Evolutionary conservation across 2,113 vertebrate genomes (phyloP), one percentile per base, ranked within the genome.

Genomic region (Gobio gobio): DNA sequence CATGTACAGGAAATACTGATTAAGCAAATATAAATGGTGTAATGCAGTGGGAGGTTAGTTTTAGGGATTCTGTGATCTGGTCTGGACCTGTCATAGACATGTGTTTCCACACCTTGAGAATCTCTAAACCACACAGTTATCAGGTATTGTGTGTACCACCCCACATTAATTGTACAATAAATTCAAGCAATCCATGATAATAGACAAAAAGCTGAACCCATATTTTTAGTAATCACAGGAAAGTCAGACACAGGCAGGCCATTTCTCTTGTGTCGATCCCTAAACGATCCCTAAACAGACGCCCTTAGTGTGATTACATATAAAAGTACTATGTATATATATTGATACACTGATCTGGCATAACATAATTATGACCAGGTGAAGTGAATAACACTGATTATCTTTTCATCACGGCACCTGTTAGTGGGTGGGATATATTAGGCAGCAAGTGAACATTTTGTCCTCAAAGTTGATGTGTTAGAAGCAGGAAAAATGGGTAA

Each of bases 21-120:
- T 16, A n/a, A 74, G 72, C 72, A 49, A 26, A n/a, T 45, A 26
- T 24, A 61, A 45, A 63, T 40, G n/a, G 22, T 45, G n/a, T 24
- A 40, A 59, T 63, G 77, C 77, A 79, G 22, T 63, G 22, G 43
- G 36, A 26, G 58, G 24, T 5, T 61, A 63, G 14, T 45, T 33
- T 56, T 58, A 78, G 10, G 2, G 20, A 72, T 45, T 72, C 22
- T 6, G 70, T 24, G 12, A 3, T 73, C 70, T 47, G 22, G 22
- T 26, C 72, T 49, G n/a, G 5, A 40, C 70, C 10, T 73, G 22
- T 45, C 10, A 70, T 70, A 43, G 66, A 43, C 20, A 43, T 43
- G 36, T 72, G 36, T 43, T 72, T 72, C 36, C 36, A 72, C 66
- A 70, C 70, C 70, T 49, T 74, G 22, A 78, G 26, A 63, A 78